phyloP scores from a whole-genome alignment of 2,113 vertebrate genomes.

The Dromiciops gliroides region DNA sequence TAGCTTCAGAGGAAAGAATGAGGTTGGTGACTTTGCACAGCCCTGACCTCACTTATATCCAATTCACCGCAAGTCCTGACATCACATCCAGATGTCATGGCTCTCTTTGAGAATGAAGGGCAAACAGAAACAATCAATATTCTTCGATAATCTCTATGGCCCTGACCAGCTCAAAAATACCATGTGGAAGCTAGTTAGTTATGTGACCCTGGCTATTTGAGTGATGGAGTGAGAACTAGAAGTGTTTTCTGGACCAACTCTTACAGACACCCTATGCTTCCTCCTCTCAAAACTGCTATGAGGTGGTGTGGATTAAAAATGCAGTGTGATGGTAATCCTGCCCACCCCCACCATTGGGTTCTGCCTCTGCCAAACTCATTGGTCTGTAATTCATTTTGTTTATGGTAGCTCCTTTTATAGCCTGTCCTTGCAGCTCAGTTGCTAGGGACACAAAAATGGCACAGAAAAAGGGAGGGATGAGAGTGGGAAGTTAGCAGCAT shows the following conservation, averaged over 20 bases:
- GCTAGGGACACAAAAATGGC: constrained; percentile 28
- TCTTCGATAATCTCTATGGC: neutral
- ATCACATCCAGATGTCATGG: no score
- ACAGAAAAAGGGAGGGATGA: neutral
- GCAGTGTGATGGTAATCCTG: neutral
- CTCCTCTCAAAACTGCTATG: neutral
- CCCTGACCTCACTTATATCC: no score
- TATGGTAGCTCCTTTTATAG: constrained; percentile 4
- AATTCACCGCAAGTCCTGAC: no score
- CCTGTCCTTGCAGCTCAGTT: neutral
- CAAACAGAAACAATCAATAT: no score
- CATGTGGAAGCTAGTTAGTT: neutral
- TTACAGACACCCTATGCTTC: neutral
- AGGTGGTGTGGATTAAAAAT: neutral
- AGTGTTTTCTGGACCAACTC: neutral
- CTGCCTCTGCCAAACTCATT: neutral
- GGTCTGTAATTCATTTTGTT: neutral
- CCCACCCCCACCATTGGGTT: neutral
- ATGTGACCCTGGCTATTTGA: neutral
- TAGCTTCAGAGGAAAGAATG: no score
- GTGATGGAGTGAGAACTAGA: neutral
- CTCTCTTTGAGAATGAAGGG: no score
- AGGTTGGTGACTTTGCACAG: no score
- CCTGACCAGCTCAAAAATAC: neutral
- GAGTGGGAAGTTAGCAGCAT: constrained; percentile 29